Evolutionary conservation across 2,113 vertebrate species (phyloP), one percentile per base, ranked within the genome.

Genomic region (Ciconia boyciana): DNA sequence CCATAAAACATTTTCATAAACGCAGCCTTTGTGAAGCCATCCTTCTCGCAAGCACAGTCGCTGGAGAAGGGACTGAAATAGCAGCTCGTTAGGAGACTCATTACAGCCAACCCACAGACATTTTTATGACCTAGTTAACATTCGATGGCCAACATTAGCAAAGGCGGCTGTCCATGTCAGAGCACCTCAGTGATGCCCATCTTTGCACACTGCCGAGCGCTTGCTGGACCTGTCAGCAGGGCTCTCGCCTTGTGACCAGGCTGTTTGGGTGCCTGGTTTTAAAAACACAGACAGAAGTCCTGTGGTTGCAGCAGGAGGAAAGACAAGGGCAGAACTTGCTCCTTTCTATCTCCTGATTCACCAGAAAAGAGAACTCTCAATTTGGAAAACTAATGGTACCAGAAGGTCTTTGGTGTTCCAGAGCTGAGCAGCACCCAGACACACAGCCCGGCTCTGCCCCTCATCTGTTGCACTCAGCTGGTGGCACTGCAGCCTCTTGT

Each of bases 81-180:
- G 70, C 70, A 92, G 70, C 52, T 90, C 39, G 0, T 92, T 90
- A 92, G 79, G 70, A 90, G 52, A 36, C 43, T 72, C 66, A 54
- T 93, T 88, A 88, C 51, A 76, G 51, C 48, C 65, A 90, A 21
- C n/a, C 49, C 78, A 82, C 13, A 61, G 70, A 84, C 19, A 55
- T 31, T 83, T 95, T 96, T 79, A 96, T 82, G 74, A 71, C 89
- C 57, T 68, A 55, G 57, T 93, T 96, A 93, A 72, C 76, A 69
- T 83, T 32, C 74, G 52, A 94, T 91, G 54, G 58, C 62, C 79
- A 55, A 3, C 25, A 89, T 65, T 32, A 89, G 49, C 62, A 83
- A 43, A 60, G 0, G 5, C 5, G 2, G 25, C 55, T 1, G 0
- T 17, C 79, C 24, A 3, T 66, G 41, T 39, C 31, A 0, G 61